These are phyloP conservation scores for Lasiurus borealis DNA, from an alignment of 2,113 vertebrate genomes.

Conservation along the genomic window DNA sequence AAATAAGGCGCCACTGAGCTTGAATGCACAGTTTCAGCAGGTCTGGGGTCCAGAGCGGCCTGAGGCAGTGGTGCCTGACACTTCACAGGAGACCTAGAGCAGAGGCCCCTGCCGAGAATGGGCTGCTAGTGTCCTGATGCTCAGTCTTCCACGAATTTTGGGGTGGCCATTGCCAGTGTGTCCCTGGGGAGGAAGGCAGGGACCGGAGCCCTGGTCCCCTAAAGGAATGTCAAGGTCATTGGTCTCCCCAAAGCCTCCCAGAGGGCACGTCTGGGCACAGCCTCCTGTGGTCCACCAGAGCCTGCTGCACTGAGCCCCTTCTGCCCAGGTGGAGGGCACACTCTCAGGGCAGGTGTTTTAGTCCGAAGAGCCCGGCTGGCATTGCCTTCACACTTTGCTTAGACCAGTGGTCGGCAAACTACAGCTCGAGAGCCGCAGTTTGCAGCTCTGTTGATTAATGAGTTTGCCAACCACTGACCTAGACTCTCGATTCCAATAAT, in stretches of 20 bases:
- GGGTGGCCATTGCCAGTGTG: background rate
- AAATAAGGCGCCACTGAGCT: background rate
- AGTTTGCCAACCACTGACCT: no score
- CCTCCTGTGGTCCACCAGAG: background rate
- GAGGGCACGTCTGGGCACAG: background rate
- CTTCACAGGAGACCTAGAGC: background rate
- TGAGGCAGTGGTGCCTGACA: background rate
- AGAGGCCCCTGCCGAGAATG: background rate
- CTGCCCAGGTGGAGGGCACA: background rate
- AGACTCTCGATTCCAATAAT: no score
- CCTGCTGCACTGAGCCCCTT: fast-evolving
- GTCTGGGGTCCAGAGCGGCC: background rate
- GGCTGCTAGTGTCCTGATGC: background rate
- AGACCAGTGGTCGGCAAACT: no score
- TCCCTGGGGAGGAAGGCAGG: background rate
- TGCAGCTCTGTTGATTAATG: no score
- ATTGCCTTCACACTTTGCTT: background rate
- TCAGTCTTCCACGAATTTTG: background rate
- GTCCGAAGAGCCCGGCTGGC: background rate
- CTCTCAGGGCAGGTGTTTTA: no score
- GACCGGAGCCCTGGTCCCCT: background rate
- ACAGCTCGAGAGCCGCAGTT: no score
- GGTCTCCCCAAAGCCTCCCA: background rate
- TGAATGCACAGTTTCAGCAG: background rate
- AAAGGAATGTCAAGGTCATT: background rate